Evolutionary conservation across 1,140 invertebrate species (phyloP).

Genomic region (Lepidotrigona ventralis): DNA sequence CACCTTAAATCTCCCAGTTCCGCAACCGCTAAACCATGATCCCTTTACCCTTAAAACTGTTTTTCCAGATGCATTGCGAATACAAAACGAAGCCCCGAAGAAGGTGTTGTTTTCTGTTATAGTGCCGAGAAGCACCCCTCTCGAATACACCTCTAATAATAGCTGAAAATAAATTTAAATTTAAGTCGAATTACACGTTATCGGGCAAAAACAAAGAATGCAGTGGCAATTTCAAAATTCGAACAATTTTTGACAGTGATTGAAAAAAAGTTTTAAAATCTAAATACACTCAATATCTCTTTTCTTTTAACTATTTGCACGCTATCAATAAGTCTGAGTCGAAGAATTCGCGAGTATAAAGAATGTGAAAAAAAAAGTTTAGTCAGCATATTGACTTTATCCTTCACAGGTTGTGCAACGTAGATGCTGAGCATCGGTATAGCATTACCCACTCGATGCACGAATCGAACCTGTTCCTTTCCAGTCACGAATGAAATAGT

Average conservation of each 20-base stretch:
- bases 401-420: neutral
- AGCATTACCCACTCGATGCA: neutral
- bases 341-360: conserved; percentile 1
- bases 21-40: conserved; percentile 89
- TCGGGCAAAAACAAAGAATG: neutral
- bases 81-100: conserved; percentile 87
- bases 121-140: conserved; percentile 86
- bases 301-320: neutral
- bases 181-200: neutral
- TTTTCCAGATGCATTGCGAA: conserved; percentile 89
- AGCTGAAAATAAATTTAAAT: conserved; percentile 49
- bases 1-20: conserved; percentile 86
- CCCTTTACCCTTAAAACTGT: conserved; percentile 91
- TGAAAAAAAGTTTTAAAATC: neutral
- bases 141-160: conserved; percentile 58
- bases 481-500: neutral
- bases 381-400: conserved; percentile 12
- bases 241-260: neutral
- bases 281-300: too few relatives aligned
- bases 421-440: neutral
- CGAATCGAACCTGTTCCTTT: neutral
- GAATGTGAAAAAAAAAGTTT: conserved; percentile 1
- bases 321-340: neutral
- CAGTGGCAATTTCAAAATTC: neutral
- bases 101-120: conserved; percentile 93